These are phyloP conservation scores for Smittia aterrima DNA, from an alignment of 2,888 invertebrate genomes.

Conservation along the genomic window DNA sequence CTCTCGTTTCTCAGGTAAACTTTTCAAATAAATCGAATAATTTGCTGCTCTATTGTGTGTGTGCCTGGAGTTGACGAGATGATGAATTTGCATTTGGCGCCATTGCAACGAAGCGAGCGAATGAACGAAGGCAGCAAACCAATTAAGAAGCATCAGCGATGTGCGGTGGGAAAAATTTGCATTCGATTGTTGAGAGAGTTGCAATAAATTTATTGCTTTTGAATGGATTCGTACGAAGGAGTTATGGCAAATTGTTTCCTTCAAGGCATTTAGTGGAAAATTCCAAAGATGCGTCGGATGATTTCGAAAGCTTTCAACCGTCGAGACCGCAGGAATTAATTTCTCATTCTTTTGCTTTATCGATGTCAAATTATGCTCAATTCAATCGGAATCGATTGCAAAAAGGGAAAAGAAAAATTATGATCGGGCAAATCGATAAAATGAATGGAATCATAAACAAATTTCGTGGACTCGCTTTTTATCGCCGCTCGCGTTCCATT, in stretches of 20 bases:
- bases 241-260: conserved; percentile 7
- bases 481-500: no score
- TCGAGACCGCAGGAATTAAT: no score
- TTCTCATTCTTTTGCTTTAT: no score
- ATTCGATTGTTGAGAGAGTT: background rate
- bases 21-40: background rate
- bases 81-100: conserved; percentile 18
- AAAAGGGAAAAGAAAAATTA: no score
- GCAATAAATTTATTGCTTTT: background rate
- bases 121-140: conserved; percentile 8
- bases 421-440: no score
- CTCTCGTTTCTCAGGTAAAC: background rate
- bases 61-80: no score
- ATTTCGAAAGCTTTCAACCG: no score
- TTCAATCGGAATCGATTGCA: no score
- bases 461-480: no score
- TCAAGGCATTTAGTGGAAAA: background rate
- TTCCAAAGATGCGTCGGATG: no score
- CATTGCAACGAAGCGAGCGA: conserved; percentile 7
- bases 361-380: no score
- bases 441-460: no score
- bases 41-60: conserved; percentile 19
- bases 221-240: background rate
- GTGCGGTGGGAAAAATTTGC: conserved; percentile 18
- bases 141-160: conserved; percentile 1